Percentiles rank a stretch among this genome's conserved stretches.
These are phyloP conservation scores for Uloborus plumipes DNA, from an alignment of 2,888 invertebrate genomes.

Conservation along the genomic window DNA sequence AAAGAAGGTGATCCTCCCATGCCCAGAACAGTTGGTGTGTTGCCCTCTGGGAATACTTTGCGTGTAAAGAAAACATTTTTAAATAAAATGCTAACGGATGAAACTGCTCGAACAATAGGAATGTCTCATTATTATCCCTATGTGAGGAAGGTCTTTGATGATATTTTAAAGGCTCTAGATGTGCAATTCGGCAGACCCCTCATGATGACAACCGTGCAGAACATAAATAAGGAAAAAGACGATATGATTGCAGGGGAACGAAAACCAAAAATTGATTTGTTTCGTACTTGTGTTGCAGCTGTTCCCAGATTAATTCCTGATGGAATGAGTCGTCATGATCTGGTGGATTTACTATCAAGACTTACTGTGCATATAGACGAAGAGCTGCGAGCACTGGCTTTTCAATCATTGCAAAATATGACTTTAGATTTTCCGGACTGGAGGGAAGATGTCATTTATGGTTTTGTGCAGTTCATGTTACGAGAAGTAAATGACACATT, in stretches of 20 bases:
- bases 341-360: conserved; percentile 93
- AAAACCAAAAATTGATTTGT: conserved; percentile 97
- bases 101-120: conserved; percentile 95
- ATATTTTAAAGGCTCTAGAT: conserved; percentile 93
- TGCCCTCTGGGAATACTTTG: conserved; percentile 95
- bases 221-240: conserved; percentile 83
- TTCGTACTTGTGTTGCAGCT: conserved; percentile 97
- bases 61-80: conserved; percentile 95
- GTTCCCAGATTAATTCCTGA: conserved; percentile 98
- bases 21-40: conserved; percentile 94
- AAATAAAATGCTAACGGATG: conserved; percentile 96
- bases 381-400: conserved; percentile 91
- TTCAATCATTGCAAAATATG: conserved; percentile 94
- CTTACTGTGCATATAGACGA: conserved; percentile 99
- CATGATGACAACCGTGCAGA: conserved; percentile 96
- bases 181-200: conserved; percentile 96
- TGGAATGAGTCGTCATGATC: conserved; percentile 93
- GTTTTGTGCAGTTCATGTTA: conserved; percentile 94
- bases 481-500: conserved; percentile 92
- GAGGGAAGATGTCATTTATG: conserved; percentile 93
- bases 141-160: conserved; percentile 94
- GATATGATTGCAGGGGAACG: conserved; percentile 80
- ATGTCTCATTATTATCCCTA: conserved; percentile 97
- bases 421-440: conserved; percentile 97
- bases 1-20: conserved; percentile 99